Evolutionary conservation across 2,888 invertebrate genomes (phyloP), one percentile per base, ranked within the genome.

Genomic region (Cheilosia impressa): DNA sequence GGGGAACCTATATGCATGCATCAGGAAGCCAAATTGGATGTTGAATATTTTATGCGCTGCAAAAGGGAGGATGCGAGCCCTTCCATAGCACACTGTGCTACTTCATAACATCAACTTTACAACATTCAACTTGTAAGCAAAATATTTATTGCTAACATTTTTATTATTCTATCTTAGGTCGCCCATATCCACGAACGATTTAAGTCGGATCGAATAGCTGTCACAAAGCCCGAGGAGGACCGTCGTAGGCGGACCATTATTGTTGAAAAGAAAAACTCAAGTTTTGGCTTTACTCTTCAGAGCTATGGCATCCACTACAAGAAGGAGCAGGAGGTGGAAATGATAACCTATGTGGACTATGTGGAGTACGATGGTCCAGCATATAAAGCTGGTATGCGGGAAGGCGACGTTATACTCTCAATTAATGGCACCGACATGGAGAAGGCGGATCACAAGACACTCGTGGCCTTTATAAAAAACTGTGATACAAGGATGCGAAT

Each of bases 251-350:
- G 98, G 53, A 96, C 98, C 17, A 98, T 98, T 82, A 98, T 99
- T 82, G 96, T 97, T 5, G 97, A 98, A 92, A 97, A 97, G 93
- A 96, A 96, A 91, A 96, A 96, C 91, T 96, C 96, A 55, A 96
- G 96, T 38, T 99, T 97, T 91, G 99, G 99, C 15, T 99, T 99
- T 92, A 98, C 98, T 0, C 93, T 99, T 47, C 98, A 99, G 94
- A 98, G 98, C 89, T 99, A 99, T 91, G 98, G 98, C 43, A 98
- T 99, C 83, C 98, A 98, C 91, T 98, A 98, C 92, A 97, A 97
- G 91, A 96, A 96, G 93, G 98, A 97, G 89, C 96, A 97, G 91
- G 98, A 98, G 91, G 96, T 98, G 80, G 98, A 99, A 92, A 96
- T 98, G 93, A 97, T 99, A 78, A 99, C 98, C 0, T 99, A 99